Percentiles rank a stretch among this genome's conserved stretches.
These are phyloP conservation scores for Phocoena sinus DNA, from an alignment of 2,113 vertebrate species.

Conservation along the genomic window DNA sequence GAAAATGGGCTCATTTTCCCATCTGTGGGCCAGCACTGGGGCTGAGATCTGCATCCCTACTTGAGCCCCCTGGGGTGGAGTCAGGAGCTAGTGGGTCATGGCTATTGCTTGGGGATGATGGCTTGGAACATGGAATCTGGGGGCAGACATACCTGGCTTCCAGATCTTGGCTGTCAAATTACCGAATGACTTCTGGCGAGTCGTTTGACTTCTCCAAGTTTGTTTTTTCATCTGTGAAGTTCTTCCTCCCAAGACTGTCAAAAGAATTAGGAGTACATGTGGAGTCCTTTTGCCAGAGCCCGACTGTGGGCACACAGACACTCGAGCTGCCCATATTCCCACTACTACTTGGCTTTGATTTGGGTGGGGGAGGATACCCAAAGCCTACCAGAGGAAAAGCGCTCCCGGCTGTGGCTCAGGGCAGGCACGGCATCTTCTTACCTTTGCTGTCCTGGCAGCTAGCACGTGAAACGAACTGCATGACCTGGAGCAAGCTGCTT, in stretches of 20 bases:
- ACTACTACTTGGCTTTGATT: background rate
- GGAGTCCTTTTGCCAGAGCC: background rate
- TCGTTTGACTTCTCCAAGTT: background rate
- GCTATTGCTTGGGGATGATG: no score
- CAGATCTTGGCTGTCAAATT: background rate
- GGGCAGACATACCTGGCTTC: background rate
- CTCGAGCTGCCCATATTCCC: no score
- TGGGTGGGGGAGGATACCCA: background rate
- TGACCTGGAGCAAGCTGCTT: background rate
- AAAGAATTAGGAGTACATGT: background rate
- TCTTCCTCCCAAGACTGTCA: background rate
- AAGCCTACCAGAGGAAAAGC: background rate
- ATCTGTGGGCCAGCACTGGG: background rate
- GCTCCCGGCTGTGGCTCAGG: background rate
- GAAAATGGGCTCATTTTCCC: background rate
- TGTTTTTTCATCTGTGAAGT: background rate
- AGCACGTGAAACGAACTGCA: background rate
- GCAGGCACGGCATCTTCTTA: background rate
- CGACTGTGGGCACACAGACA: rapidly evolving
- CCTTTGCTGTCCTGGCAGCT: background rate
- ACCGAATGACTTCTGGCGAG: background rate
- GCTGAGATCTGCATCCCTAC: background rate
- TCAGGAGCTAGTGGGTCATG: background rate
- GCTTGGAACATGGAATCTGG: background rate
- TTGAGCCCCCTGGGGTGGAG: background rate